Evolutionary conservation across 2,797 vertebrate genomes (phyloP), one percentile per base, ranked within the genome.

Genomic region (Myiotriccus ornatus): DNA sequence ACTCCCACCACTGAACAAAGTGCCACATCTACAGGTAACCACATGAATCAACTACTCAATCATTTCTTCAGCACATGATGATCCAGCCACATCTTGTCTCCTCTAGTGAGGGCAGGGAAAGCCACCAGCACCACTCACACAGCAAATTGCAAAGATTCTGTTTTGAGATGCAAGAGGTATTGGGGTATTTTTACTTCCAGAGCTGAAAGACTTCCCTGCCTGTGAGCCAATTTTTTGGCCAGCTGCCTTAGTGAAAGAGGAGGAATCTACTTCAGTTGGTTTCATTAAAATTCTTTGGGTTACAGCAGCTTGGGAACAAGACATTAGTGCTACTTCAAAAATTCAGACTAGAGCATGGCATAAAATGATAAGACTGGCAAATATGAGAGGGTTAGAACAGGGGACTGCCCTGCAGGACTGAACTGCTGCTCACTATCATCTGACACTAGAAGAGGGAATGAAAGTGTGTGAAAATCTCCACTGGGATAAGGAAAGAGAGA

Each of bases 231-330:
- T 71, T 89, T 68, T 87, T 78, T 80, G 75, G 81, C 60, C 60
- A 80, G 78, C 27, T 93, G 71, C 90, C 71, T 70, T 47, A 34
- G 28, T 52, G 78, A 80, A 92, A 92, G 46, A 92, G 77, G 2
- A 87, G 47, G 57, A 87, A 68, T 89, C 75, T 70, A 64, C 92
- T 89, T 93, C 73, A 62, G 84, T 53, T 70, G 39, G 49, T 84
- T 93, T 92, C 53, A 92, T 85, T 92, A 85, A 71, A 85, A 94
- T 87, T 78, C 80, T 84, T 87, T 55, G 70, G n/a, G 77, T 82
- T 91, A 81, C 91, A 87, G 83, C 39, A 91, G 73, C 79, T 74
- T 75, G 77, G n/a, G 70, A 95, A 90, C 39, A 79, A 69, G 69
- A 86, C 62, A 79, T 76, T 75, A 90, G 80, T 57, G 30, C 80